A percentile compares a stretch with the other conserved stretches of the same genome.
These are phyloP conservation scores for Mesaphorura yosii DNA, from an alignment of 1,140 invertebrate species.

Conservation along the genomic window DNA sequence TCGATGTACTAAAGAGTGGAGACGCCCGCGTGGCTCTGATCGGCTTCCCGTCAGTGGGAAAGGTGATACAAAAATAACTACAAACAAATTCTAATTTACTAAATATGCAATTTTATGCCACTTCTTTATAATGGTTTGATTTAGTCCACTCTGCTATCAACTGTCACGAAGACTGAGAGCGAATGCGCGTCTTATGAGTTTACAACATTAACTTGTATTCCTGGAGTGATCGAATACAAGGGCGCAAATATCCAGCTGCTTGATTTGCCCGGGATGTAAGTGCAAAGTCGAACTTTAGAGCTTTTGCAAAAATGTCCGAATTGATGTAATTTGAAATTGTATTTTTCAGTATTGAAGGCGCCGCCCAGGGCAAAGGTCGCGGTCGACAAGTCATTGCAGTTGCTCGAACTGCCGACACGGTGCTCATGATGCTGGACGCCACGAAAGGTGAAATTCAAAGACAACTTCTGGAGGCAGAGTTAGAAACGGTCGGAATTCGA, in stretches of 20 bases:
- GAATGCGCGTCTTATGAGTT: constrained; percentile 97
- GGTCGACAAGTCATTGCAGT: constrained; percentile 79
- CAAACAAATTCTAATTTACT: too few relatives aligned
- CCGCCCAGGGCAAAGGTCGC: constrained; percentile 76
- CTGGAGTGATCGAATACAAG: constrained; percentile 95
- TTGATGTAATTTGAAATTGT: constrained; percentile 33
- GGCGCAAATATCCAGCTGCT: constrained; percentile 96
- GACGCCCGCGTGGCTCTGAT: constrained; percentile 97
- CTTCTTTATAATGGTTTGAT: constrained; percentile 12
- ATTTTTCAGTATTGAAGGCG: constrained; percentile 96
- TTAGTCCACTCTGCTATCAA: constrained; percentile 82
- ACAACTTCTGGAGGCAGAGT: constrained; percentile 76
- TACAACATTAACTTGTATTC: constrained; percentile 95
- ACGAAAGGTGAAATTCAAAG: constrained; percentile 92
- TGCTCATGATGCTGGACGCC: constrained; percentile 98
- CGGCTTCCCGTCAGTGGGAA: constrained; percentile 92
- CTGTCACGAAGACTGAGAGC: constrained; percentile 85
- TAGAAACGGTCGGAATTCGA: constrained; percentile 92
- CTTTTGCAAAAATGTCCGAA: not conserved
- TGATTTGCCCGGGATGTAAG: constrained; percentile 84
- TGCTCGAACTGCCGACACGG: constrained; percentile 86
- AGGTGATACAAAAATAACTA: constrained; percentile 43
- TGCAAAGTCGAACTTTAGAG: not conserved
- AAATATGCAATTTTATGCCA: constrained; percentile 21
- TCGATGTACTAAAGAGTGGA: constrained; percentile 98